A percentile compares a stretch with the other conserved stretches of the same genome.
phyloP scores from a whole-genome alignment of 30 jellyfish, hydroid and myxozoan species.

The Haliclystus octoradiatus region DNA sequence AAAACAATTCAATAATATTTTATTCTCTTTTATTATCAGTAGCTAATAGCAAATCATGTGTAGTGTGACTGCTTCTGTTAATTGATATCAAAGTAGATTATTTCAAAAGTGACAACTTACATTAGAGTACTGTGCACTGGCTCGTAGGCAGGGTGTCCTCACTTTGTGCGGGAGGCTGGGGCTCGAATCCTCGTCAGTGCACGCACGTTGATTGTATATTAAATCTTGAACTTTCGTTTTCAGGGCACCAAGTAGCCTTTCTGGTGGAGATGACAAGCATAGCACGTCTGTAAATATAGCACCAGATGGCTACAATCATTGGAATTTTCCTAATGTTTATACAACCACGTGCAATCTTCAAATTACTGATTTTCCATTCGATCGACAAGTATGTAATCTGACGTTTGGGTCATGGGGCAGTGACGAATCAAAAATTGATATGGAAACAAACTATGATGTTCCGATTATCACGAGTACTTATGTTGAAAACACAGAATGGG shows the following conservation, averaged over 20 bases:
- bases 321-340: conserved; percentile 42
- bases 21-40: too few species aligned
- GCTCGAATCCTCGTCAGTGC: too few species aligned
- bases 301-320: conserved; percentile 15
- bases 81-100: too few species aligned
- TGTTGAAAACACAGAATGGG: conserved; percentile 46
- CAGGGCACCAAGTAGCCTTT: conserved; percentile 56
- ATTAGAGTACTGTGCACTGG: too few species aligned
- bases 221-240: too few species aligned
- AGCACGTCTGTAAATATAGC: conserved; percentile 34
- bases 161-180: too few species aligned
- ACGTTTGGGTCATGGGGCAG: conserved; percentile 54
- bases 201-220: too few species aligned
- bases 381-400: conserved; percentile 23
- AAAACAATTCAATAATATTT: too few species aligned
- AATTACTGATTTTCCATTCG: conserved; percentile 39
- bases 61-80: too few species aligned
- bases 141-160: too few species aligned
- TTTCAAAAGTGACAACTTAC: too few species aligned
- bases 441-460: conserved; percentile 14
- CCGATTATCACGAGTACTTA: conserved; percentile 15
- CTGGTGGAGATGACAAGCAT: conserved; percentile 70
- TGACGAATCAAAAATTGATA: conserved; percentile 17
- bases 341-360: conserved; percentile 21
- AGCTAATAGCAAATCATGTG: too few species aligned